Evolutionary conservation across 2,113 vertebrate species (phyloP), one percentile per base, ranked within the genome.

Genomic region (Halcyon senegalensis): DNA sequence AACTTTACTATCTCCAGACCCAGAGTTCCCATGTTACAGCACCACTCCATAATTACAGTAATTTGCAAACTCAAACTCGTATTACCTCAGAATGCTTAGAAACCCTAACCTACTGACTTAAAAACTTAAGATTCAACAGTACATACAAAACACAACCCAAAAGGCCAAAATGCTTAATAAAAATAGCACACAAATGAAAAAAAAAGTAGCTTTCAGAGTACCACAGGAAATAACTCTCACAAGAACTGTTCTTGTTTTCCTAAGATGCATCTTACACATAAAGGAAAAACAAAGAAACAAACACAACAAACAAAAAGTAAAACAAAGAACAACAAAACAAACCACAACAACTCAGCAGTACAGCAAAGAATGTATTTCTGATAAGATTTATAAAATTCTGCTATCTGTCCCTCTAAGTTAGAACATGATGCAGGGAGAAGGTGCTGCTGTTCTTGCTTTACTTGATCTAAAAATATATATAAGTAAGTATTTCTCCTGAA

Each of bases 101-200:
- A 85, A 62, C 35, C 24, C 35, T 72, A 74, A 41, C 19, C 15
- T 33, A 59, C 31, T 59, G 44, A 66, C 59, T 74, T 84, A 7
- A 86, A 95, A 86, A 81, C 63, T 37, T 88, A 91, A 75, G 20
- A n/a, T 59, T 63, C 55, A 90, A 63, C 11, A 64, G 16, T 76
- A 93, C 30, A 19, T 55, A 63, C 1, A 84, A 94, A 96, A 93
- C 39, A 63, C 11, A 92, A 80, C 11, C 30, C 3, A 0, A 46
- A 96, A 87, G 68, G 64, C 63, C 51, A 48, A 15, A 92, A 81
- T 37, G 90, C 85, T 83, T 92, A 77, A 78, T 84, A 86, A 90
- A 93, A 80, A 35, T 33, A 88, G 48, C 43, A 81, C 43, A 91
- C 24, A 50, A 70, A 81, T 48, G 39, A 60, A 60, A 70, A 87